phyloP scores from a whole-genome alignment of 2,797 vertebrate species.

The Lepus oiostolus region DNA sequence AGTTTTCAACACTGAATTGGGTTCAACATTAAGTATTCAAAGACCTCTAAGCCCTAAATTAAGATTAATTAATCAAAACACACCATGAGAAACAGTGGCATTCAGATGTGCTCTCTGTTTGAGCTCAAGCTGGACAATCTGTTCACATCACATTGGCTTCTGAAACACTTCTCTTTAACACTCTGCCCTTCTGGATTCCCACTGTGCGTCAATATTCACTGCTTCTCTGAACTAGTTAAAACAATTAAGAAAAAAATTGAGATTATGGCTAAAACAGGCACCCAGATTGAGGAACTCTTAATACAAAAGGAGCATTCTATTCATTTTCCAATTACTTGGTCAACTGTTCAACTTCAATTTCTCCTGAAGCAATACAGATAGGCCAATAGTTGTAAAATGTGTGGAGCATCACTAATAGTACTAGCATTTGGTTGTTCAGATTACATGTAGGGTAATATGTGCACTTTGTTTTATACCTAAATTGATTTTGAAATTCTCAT shows the following conservation, averaged over 20 bases:
- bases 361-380: not conserved
- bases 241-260: not conserved
- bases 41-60: constrained; percentile 23
- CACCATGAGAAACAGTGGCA: constrained; percentile 42
- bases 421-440: not conserved
- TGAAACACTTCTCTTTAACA: constrained; percentile 35
- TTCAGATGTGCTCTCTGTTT: constrained; percentile 73
- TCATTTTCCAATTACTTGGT: not conserved
- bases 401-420: not conserved
- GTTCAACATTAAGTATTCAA: constrained; percentile 57
- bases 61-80: constrained; percentile 76
- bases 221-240: constrained; percentile 10
- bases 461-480: not conserved
- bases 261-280: not conserved
- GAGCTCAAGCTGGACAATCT: constrained; percentile 68
- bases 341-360: constrained; percentile 4
- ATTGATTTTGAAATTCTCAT: not conserved
- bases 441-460: not conserved
- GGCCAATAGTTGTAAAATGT: not conserved
- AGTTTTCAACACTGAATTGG: not conserved
- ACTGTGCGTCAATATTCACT: not conserved
- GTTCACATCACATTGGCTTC: constrained; percentile 43
- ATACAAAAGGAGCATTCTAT: not conserved
- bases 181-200: not conserved
- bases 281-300: not conserved